A percentile compares a stretch with the other conserved stretches of the same genome.
Evolutionary conservation across 2,888 invertebrate species (phyloP).

Genomic region (Aleiodes alternator): DNA sequence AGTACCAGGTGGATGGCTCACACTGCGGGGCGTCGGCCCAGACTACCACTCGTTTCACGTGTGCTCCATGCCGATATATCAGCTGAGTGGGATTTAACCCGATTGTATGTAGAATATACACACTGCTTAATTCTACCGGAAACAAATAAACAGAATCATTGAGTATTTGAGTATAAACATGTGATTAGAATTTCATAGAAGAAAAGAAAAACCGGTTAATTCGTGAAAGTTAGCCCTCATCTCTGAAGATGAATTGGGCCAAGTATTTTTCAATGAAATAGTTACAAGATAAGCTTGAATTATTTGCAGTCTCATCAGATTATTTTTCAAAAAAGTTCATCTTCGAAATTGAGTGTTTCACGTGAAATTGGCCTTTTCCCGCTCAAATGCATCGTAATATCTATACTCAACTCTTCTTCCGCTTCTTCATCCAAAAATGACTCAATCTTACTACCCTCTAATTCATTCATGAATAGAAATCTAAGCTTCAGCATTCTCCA

Average conservation of each 20-base stretch:
- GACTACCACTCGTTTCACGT: slow-evolving; percentile 30
- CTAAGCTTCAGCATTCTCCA: neutral
- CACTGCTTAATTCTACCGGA: neutral
- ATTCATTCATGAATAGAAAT: slow-evolving; percentile 4
- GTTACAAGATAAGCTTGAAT: no score
- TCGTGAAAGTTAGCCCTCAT: no score
- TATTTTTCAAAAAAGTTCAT: no score
- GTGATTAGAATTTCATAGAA: neutral
- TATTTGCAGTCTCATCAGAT: no score
- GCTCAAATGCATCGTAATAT: slow-evolving; percentile 17
- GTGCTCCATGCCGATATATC: slow-evolving; percentile 57
- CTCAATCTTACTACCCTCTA: slow-evolving; percentile 12
- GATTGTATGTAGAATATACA: slow-evolving; percentile 34
- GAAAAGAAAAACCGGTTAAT: no score
- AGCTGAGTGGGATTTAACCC: slow-evolving; percentile 59
- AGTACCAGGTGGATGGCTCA: slow-evolving; percentile 30
- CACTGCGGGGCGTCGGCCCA: slow-evolving; percentile 53
- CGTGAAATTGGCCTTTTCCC: slow-evolving; percentile 1
- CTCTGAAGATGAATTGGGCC: no score
- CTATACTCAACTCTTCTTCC: slow-evolving; percentile 43
- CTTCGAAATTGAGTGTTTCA: neutral
- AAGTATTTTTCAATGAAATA: no score
- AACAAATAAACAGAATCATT: slow-evolving; percentile 9
- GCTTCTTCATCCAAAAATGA: slow-evolving; percentile 31
- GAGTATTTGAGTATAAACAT: neutral